Evolutionary conservation across 2,888 invertebrate genomes (phyloP).

Genomic region (Cephus pulcher): DNA sequence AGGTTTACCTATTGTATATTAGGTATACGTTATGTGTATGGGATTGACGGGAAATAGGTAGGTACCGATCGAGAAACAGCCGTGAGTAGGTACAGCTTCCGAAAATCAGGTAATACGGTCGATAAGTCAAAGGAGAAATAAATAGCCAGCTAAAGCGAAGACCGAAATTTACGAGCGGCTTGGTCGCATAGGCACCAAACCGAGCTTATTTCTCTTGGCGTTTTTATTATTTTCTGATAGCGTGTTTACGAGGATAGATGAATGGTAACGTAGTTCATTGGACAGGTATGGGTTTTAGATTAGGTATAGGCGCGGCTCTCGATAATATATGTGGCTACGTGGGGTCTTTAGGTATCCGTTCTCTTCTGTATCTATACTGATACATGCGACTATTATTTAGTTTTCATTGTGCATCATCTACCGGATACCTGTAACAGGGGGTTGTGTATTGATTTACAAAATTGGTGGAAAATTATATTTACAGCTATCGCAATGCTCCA

Average conservation of each 20-base stretch:
- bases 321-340: not conserved
- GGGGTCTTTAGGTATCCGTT: not conserved
- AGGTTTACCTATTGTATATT: not conserved
- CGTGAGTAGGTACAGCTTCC: slow-evolving; percentile 6
- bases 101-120: slow-evolving; percentile 16
- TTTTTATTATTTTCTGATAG: slow-evolving; percentile 60
- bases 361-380: not conserved
- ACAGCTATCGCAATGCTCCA: not conserved
- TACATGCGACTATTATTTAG: not conserved
- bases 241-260: slow-evolving; percentile 45
- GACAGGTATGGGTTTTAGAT: slow-evolving; percentile 59
- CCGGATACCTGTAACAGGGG: not conserved
- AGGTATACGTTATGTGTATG: not conserved
- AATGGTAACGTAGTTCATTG: slow-evolving; percentile 57
- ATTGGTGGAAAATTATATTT: not conserved
- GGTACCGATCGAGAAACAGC: not conserved
- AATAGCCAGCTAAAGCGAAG: slow-evolving; percentile 39
- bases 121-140: slow-evolving; percentile 37
- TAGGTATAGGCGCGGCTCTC: slow-evolving; percentile 33
- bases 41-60: not conserved
- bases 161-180: slow-evolving; percentile 50
- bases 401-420: not conserved
- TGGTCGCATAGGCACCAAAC: slow-evolving; percentile 27
- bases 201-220: slow-evolving; percentile 43
- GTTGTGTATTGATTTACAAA: not conserved